These are phyloP conservation scores for Meloe dianella DNA, from an alignment of 2,888 invertebrate species.

Conservation along the genomic window DNA sequence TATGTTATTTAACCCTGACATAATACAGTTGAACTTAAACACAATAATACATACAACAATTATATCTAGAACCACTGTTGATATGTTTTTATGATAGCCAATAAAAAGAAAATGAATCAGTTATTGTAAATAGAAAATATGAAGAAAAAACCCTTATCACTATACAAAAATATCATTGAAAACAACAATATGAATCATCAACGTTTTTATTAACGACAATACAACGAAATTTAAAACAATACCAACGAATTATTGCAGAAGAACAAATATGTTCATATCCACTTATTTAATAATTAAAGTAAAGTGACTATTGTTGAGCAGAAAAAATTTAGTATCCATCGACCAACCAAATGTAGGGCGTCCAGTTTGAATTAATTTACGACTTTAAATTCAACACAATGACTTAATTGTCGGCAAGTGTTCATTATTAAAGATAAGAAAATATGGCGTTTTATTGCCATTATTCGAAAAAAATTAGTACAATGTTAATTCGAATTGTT, in stretches of 20 bases:
- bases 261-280: constrained; percentile 9
- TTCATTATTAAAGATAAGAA: neutral
- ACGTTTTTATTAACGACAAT: neutral
- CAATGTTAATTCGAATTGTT: neutral
- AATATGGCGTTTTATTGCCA: neutral
- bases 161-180: neutral
- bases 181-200: neutral
- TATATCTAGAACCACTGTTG: neutral
- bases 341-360: constrained; percentile 18
- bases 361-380: constrained; percentile 23
- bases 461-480: no score
- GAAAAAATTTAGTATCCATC: constrained; percentile 14
- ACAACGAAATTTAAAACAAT: neutral
- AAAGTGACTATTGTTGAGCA: constrained; percentile 17
- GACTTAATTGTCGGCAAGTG: constrained; percentile 22
- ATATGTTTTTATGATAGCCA: neutral
- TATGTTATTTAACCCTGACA: constrained; percentile 3
- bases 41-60: neutral
- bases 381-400: constrained; percentile 27
- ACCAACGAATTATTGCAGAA: neutral
- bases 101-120: neutral
- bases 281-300: constrained; percentile 24
- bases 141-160: constrained; percentile 4
- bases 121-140: constrained; percentile 2
- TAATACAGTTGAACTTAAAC: neutral